Conservation (phyloP, 2,113 vertebrate genomes). For the Apeltes quadracus region DNA sequence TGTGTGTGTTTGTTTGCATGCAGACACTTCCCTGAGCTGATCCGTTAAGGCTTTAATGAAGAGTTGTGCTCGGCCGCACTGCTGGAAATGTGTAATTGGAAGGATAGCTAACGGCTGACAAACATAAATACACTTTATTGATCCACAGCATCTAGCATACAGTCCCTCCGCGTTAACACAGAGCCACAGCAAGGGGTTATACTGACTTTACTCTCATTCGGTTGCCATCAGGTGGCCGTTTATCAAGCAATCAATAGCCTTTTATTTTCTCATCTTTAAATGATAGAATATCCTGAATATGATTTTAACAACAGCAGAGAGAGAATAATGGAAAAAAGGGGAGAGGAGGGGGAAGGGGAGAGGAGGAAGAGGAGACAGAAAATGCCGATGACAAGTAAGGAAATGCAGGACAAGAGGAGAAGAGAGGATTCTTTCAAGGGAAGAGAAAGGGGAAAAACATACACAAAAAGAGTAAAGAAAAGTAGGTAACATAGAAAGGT, state of each 20-base stretch:
- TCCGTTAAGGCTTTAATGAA: conserved; percentile 84
- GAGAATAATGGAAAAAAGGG: conserved; percentile 57
- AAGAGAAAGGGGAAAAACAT: not conserved
- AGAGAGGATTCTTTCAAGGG: not conserved
- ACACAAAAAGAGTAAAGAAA: not conserved
- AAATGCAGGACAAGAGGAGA: not conserved
- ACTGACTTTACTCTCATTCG: conserved; percentile 59
- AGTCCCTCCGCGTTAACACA: conserved; percentile 59
- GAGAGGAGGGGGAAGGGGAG: not conserved
- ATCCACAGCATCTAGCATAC: conserved; percentile 70
- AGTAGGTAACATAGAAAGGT: not conserved
- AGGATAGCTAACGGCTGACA: conserved; percentile 84
- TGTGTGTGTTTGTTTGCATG: conserved; percentile 38
- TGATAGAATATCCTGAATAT: conserved; percentile 77
- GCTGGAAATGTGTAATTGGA: conserved; percentile 87
- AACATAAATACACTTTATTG: conserved; percentile 81
- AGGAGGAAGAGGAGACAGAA: not conserved
- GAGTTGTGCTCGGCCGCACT: conserved; percentile 79
- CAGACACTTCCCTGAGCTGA: conserved; percentile 75
- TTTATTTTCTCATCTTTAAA: conserved; percentile 78
- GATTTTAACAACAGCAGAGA: conserved; percentile 72
- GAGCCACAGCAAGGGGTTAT: conserved; percentile 58
- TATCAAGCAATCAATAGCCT: conserved; percentile 76
- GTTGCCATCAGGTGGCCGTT: conserved; percentile 66
- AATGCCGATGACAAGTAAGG: not conserved